Percentiles rank a stretch among this genome's conserved stretches.
Conservation (phyloP, 2,797 vertebrate genomes). For the Molossus alvarezi region DNA sequence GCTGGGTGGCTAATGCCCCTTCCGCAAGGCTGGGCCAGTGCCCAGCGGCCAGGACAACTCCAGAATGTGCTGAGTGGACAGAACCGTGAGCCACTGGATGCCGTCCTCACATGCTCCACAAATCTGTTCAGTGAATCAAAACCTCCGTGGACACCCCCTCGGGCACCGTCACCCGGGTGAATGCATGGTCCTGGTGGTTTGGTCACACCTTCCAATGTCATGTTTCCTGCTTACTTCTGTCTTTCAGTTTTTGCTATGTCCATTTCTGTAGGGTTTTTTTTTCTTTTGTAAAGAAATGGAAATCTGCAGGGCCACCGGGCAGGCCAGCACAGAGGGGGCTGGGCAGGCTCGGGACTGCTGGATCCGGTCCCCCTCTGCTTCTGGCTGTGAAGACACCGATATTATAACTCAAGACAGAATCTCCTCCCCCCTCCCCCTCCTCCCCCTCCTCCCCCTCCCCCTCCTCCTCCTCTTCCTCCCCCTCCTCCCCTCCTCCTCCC, state of each 20-base stretch:
- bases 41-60: conserved; percentile 17
- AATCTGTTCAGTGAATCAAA: conserved; percentile 19
- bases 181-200: background rate
- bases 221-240: background rate
- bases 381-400: background rate
- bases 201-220: background rate
- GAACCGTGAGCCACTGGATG: background rate
- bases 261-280: background rate
- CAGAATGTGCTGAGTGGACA: background rate
- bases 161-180: background rate
- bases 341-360: background rate
- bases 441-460: too few species aligned
- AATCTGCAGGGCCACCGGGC: background rate
- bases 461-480: background rate
- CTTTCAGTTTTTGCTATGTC: conserved; percentile 3
- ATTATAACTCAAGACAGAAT: background rate
- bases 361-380: background rate
- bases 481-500: background rate
- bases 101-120: background rate
- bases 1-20: background rate
- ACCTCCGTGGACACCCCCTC: background rate
- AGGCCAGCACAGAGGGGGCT: background rate
- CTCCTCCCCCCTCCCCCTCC: background rate
- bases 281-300: background rate
- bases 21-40: background rate